Evolutionary conservation across 1,140 invertebrate genomes (phyloP), one percentile per base, ranked within the genome.

Genomic region (Meloidogyne hapla): DNA sequence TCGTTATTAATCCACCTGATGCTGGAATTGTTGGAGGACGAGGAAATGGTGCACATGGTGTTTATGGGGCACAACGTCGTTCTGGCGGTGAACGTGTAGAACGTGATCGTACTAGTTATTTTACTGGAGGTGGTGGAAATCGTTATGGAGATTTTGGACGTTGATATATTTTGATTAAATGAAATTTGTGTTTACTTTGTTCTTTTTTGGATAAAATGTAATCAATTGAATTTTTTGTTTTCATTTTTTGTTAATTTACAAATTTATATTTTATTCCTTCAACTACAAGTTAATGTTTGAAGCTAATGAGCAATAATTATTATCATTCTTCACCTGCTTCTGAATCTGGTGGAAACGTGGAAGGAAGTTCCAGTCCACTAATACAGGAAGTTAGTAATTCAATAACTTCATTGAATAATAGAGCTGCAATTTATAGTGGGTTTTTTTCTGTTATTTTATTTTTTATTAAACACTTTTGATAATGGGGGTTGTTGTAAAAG

Each of bases 1-100:
- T 99, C 83, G 94, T 94, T 10, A 96, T 99, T 69, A 94, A 93
- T 38, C 93, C 93, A 61, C 94, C 94, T 4, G 73, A 76, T 42
- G 15, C 76, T 18, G 70, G 70, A 18, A 23, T 48, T 33, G n/a
- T 40, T 42, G 40, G 33, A 26, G 72, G 56, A 21, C 73, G 69
- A n/a, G 70, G 70, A 42, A 75, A 75, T 40, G 74, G 70, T 28
- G 25, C 76, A 18, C 73, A 68, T 33, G 42, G 28, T 26, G 69
- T 12, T n/a, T 45, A n/a, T 26, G 68, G 28, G 8, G 48, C 63
- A 33, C 28, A 48, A n/a, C 62, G 77, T 79, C 80, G 80, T 26
- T 73, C 18, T 63, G 80, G 79, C 23, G 62, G 61, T 40, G 74
- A 69, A 28, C 45, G 79, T 21, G n/a, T 40, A 28, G 70, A 73